phyloP scores from a whole-genome alignment of 1,140 invertebrate species.

The Heliothis virescens region DNA sequence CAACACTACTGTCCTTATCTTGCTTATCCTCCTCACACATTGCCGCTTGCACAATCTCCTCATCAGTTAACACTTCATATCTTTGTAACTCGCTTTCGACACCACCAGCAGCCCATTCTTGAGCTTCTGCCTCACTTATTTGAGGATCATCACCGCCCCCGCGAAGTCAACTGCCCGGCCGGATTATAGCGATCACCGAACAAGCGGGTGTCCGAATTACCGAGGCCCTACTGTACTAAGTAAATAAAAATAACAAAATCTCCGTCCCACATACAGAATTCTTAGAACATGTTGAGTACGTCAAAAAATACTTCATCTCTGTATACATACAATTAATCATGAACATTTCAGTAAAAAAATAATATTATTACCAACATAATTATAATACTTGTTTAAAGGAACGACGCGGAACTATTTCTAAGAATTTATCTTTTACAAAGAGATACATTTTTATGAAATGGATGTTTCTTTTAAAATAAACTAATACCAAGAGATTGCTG shows the following conservation, averaged over 20 bases:
- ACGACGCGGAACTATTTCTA: constrained; percentile 25
- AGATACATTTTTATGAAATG: not conserved
- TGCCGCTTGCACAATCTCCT: too few relatives aligned
- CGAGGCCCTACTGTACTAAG: too few relatives aligned
- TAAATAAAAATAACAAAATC: constrained; percentile 28
- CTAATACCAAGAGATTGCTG: not conserved
- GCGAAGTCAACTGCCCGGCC: too few relatives aligned
- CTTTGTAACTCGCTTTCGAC: too few relatives aligned
- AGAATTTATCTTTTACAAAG: constrained; percentile 27
- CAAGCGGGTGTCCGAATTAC: too few relatives aligned
- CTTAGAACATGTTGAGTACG: constrained; percentile 19
- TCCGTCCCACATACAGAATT: constrained; percentile 14
- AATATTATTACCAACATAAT: constrained; percentile 32
- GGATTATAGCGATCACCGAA: too few relatives aligned
- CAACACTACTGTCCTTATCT: too few relatives aligned
- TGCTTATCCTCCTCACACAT: too few relatives aligned
- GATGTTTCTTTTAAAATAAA: constrained; percentile 10
- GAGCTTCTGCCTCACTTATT: too few relatives aligned
- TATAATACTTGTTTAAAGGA: constrained; percentile 38
- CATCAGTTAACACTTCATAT: too few relatives aligned
- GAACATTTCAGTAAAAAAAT: constrained; percentile 39
- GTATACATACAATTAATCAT: constrained; percentile 46
- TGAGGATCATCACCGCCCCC: too few relatives aligned
- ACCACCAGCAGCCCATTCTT: too few relatives aligned
- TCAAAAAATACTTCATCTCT: constrained; percentile 39